Evolutionary conservation across 2,797 vertebrate species (phyloP).

Genomic region (Cuculus canorus): DNA sequence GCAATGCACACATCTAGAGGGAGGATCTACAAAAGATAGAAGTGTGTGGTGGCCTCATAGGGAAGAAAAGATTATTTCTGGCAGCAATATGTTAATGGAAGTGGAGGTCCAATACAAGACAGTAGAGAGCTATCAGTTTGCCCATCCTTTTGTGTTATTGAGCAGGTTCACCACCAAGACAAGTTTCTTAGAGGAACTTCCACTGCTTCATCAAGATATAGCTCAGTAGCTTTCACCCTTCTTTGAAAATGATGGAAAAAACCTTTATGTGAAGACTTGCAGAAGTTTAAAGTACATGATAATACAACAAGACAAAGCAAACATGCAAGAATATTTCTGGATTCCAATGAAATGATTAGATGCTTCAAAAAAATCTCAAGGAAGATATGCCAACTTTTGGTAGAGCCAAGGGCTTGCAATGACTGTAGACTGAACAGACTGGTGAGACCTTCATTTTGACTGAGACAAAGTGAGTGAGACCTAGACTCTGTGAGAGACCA

Average conservation of each 20-base stretch:
- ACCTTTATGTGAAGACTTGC: not conserved
- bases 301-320: not conserved
- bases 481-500: not conserved
- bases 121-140: not conserved
- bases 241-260: not conserved
- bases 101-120: not conserved
- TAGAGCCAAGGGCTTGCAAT: not conserved
- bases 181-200: not conserved
- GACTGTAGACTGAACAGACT: not conserved
- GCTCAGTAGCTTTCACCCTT: not conserved
- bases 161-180: not conserved
- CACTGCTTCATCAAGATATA: not conserved
- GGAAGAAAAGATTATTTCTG: not conserved
- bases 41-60: accelerated
- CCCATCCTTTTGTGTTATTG: not conserved
- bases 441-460: not conserved
- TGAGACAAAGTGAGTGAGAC: not conserved
- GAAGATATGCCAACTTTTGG: not conserved
- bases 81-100: not conserved
- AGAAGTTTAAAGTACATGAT: not conserved
- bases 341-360: not conserved
- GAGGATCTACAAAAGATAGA: not conserved
- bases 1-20: not conserved
- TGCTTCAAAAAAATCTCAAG: not conserved
- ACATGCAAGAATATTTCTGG: not conserved